Percentiles rank a stretch among this genome's conserved stretches.
Conservation (phyloP, 2,888 invertebrate species). For the Gerris lacustris region DNA sequence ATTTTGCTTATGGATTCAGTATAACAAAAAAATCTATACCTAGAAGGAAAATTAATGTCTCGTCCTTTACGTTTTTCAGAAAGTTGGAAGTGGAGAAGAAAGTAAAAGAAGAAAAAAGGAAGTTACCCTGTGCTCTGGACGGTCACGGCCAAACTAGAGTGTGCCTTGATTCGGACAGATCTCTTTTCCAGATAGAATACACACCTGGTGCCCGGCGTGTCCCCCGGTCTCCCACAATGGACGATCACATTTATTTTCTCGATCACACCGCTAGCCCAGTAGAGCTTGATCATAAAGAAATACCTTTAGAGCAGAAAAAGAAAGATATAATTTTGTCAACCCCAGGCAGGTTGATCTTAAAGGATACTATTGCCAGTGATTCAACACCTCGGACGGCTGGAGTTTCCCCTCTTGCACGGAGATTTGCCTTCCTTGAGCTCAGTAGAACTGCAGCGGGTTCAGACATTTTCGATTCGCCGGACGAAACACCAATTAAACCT, state of each 20-base stretch:
- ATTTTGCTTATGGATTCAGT: too few species aligned
- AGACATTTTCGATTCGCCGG: neutral
- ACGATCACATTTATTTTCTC: slow-evolving; percentile 32
- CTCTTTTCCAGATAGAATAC: slow-evolving; percentile 43
- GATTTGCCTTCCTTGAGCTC: slow-evolving; percentile 38
- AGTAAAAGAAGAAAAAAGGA: slow-evolving; percentile 22
- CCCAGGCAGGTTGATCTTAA: slow-evolving; percentile 14
- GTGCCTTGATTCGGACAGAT: slow-evolving; percentile 22
- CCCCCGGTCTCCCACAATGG: slow-evolving; percentile 36
- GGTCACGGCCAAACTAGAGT: slow-evolving; percentile 15
- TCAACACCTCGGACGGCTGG: slow-evolving; percentile 8
- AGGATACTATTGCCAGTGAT: slow-evolving; percentile 10
- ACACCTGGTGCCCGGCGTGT: slow-evolving; percentile 37
- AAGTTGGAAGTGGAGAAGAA: slow-evolving; percentile 8
- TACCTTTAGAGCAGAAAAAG: slow-evolving; percentile 24
- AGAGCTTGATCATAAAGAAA: slow-evolving; percentile 30
- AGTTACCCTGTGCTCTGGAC: slow-evolving; percentile 23
- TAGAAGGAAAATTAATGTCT: too few species aligned
- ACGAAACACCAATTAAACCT: neutral
- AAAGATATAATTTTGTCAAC: slow-evolving; percentile 23
- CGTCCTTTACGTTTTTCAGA: neutral
- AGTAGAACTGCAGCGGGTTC: slow-evolving; percentile 6
- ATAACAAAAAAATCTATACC: too few species aligned
- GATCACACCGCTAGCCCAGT: slow-evolving; percentile 31
- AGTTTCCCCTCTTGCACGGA: slow-evolving; percentile 48